Conservation (phyloP, 1,140 invertebrate genomes). For the Ptiloglossa arizonensis region DNA sequence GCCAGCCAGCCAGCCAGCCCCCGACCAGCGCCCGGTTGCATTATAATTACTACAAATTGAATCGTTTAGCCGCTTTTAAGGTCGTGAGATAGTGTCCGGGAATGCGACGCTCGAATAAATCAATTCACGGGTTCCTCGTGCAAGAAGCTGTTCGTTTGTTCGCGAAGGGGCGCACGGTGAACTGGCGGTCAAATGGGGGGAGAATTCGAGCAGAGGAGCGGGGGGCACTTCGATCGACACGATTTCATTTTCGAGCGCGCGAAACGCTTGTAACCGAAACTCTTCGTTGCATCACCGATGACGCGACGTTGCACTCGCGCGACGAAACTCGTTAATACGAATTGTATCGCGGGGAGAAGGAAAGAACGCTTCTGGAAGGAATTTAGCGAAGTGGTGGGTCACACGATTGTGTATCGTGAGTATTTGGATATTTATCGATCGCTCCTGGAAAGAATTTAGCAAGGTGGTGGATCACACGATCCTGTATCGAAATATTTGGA, state of each 20-base stretch:
- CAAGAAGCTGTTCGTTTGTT: constrained; percentile 2
- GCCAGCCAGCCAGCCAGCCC: not conserved
- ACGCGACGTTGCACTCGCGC: not conserved
- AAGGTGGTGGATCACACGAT: too few relatives aligned
- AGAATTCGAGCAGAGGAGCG: too few relatives aligned
- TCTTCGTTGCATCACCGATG: not conserved
- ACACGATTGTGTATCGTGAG: too few relatives aligned
- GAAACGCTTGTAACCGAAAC: not conserved
- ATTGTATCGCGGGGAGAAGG: too few relatives aligned
- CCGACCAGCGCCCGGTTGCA: constrained; percentile 60
- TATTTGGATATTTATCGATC: too few relatives aligned
- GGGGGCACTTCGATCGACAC: not conserved
- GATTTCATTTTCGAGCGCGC: not conserved
- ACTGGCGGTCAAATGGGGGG: too few relatives aligned
- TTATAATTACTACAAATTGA: constrained; percentile 74
- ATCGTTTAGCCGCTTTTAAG: constrained; percentile 73
- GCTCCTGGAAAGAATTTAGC: too few relatives aligned
- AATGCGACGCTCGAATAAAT: constrained; percentile 65
- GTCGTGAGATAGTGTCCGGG: constrained; percentile 68
- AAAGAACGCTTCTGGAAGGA: too few relatives aligned
- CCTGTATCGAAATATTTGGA: too few relatives aligned
- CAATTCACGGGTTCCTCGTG: constrained; percentile 40
- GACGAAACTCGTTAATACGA: too few relatives aligned
- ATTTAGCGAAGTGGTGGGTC: too few relatives aligned
- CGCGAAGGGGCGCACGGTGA: not conserved